Evolutionary conservation across 2,113 vertebrate genomes (phyloP).

Genomic region (Clarias macrocephalus): DNA sequence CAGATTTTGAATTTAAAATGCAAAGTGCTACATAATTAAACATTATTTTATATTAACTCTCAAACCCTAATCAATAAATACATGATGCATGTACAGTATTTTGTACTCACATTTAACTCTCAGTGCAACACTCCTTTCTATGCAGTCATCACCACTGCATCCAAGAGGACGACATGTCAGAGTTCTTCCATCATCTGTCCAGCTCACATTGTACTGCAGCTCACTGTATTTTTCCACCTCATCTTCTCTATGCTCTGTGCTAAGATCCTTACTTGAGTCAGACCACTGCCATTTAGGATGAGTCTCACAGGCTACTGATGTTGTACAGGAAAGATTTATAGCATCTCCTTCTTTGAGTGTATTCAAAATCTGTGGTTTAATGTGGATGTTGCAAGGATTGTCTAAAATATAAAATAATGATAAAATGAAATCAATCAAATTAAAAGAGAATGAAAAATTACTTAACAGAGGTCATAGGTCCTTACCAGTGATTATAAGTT

Average conservation of each 20-base stretch:
- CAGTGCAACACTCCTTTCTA: slow-evolving; percentile 41
- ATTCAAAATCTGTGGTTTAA: slow-evolving; percentile 16
- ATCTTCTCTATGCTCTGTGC: rapidly evolving
- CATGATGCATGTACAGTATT: background rate
- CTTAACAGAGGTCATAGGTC: background rate
- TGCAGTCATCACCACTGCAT: background rate
- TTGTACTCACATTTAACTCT: slow-evolving; percentile 62
- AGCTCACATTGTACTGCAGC: background rate
- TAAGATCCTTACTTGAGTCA: background rate
- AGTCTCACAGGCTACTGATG: slow-evolving; percentile 31
- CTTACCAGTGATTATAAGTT: slow-evolving; percentile 59
- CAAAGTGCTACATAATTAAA: background rate
- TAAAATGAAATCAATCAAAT: background rate
- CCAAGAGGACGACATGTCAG: slow-evolving; percentile 54
- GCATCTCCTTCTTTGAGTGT: rapidly evolving
- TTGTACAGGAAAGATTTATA: slow-evolving; percentile 54
- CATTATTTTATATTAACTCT: background rate
- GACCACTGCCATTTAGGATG: background rate
- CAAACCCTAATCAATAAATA: slow-evolving; percentile 15
- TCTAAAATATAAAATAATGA: slow-evolving; percentile 47
- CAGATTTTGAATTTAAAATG: background rate
- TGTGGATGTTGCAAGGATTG: slow-evolving; percentile 61
- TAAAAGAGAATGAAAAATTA: background rate
- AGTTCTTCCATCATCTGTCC: slow-evolving; percentile 53
- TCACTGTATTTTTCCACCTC: background rate